Conservation (phyloP, 2,797 vertebrate genomes). For the Acridotheres tristis region DNA sequence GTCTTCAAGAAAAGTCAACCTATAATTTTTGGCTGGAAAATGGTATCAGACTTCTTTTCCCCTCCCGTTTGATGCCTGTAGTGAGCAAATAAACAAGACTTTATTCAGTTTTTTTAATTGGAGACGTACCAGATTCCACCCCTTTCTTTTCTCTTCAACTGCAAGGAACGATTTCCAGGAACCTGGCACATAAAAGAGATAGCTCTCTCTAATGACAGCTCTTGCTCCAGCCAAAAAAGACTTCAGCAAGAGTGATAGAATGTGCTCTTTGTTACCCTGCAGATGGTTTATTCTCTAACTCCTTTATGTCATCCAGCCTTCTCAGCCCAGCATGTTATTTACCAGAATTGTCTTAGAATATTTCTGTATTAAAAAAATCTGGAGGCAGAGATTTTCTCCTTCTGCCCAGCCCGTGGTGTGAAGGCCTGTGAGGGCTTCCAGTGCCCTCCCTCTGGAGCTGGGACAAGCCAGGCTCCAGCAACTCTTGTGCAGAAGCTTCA, state of each 20-base stretch:
- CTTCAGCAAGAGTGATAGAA: neutral
- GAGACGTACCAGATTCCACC: neutral
- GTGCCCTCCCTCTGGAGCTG: neutral
- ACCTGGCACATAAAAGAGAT: neutral
- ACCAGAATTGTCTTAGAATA: neutral
- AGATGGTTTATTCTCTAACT: neutral
- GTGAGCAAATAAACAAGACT: neutral
- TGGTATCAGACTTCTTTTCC: neutral
- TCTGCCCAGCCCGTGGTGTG: neutral
- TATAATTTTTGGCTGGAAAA: neutral
- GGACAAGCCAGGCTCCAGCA: neutral
- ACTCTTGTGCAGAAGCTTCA: neutral
- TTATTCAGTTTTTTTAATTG: neutral
- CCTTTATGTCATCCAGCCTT: neutral
- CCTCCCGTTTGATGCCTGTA: neutral
- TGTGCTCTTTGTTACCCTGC: neutral
- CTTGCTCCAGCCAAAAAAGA: neutral
- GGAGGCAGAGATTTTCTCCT: neutral
- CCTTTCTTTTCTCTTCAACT: neutral
- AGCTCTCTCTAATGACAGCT: neutral
- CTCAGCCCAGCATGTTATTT: neutral
- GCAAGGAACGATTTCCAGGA: neutral
- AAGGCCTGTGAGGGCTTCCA: neutral
- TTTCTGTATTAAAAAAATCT: neutral
- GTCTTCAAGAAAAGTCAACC: neutral